Evolutionary conservation across 2,888 invertebrate genomes (phyloP).

Genomic region (Tetanocera ferruginea): DNA sequence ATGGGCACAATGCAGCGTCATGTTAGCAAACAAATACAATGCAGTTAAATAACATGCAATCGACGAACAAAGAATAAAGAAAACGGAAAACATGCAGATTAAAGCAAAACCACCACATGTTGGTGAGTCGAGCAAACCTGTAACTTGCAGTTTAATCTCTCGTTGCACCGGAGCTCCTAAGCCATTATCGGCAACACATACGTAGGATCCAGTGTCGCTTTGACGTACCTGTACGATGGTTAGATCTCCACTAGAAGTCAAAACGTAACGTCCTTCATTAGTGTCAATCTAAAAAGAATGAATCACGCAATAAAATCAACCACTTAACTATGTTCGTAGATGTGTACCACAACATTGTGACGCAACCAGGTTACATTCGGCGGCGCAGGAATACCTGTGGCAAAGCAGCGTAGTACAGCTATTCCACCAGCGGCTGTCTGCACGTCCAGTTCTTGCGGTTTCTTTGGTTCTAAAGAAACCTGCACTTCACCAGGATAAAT

Average conservation of each 20-base stretch:
- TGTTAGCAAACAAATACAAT: slow-evolving; percentile 30
- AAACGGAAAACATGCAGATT: slow-evolving; percentile 31
- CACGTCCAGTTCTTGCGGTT: slow-evolving; percentile 74
- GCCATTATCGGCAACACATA: slow-evolving; percentile 87
- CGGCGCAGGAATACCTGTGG: slow-evolving; percentile 83
- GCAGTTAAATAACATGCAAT: slow-evolving; percentile 31
- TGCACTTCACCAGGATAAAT: slow-evolving; percentile 62
- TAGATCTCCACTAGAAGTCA: slow-evolving; percentile 80
- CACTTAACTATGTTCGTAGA: too few relatives aligned
- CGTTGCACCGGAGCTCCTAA: slow-evolving; percentile 78
- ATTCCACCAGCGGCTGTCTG: slow-evolving; percentile 79
- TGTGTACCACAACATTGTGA: slow-evolving; percentile 76
- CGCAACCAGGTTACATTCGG: slow-evolving; percentile 85
- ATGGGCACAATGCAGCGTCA: not conserved
- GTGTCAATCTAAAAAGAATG: slow-evolving; percentile 76
- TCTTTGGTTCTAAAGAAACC: slow-evolving; percentile 71
- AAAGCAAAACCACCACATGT: not conserved
- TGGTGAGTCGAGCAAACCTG: slow-evolving; percentile 73
- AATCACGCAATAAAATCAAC: not conserved
- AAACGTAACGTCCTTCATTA: slow-evolving; percentile 79
- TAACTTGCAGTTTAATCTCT: slow-evolving; percentile 79
- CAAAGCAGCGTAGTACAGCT: slow-evolving; percentile 81
- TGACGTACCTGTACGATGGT: slow-evolving; percentile 86
- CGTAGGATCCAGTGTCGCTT: slow-evolving; percentile 87
- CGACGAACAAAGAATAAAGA: slow-evolving; percentile 7